These are phyloP conservation scores for Teleogryllus occipitalis DNA, from an alignment of 1,140 invertebrate species.

Conservation along the genomic window DNA sequence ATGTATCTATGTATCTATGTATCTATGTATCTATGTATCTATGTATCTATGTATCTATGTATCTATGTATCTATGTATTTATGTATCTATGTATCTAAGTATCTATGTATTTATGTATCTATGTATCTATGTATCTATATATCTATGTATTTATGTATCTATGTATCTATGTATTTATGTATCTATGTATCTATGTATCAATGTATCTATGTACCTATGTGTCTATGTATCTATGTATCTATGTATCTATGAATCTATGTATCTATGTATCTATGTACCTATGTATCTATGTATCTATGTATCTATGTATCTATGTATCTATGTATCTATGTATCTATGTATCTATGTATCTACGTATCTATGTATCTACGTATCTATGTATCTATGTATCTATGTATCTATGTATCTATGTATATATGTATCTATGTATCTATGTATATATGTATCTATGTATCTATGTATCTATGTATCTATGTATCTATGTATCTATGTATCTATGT, in stretches of 20 bases:
- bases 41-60: constrained; percentile 2
- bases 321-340: neutral
- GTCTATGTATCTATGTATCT: neutral
- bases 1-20: constrained; percentile 2
- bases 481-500: no score
- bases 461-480: no score
- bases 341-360: no score
- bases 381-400: no score
- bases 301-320: constrained; percentile 1
- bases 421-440: no score
- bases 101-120: neutral
- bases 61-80: neutral
- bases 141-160: no score
- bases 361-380: no score
- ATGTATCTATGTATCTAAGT: neutral
- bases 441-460: no score
- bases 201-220: neutral
- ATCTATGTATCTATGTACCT: neutral
- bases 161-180: neutral
- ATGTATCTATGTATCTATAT: no score
- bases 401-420: no score
- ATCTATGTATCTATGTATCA: neutral
- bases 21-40: neutral
- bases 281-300: neutral
- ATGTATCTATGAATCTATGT: neutral